Base-by-base conservation (phyloP, 64 coral and sea anemone genomes). In the Orbicella faveolata region DNA sequence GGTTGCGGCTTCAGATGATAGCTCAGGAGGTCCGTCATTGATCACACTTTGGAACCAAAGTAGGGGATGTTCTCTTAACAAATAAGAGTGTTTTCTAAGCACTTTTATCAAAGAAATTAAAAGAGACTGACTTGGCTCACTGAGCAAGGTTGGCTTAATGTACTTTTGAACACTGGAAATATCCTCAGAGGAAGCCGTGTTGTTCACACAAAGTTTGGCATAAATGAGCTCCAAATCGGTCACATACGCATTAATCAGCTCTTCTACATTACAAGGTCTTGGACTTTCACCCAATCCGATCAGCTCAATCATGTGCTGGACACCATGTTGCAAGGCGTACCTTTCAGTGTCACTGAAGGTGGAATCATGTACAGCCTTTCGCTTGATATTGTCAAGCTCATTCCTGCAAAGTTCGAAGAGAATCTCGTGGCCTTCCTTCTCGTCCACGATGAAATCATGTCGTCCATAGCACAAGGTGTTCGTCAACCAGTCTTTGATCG, bases 401-500 rank as follows among this genome's bases (percentile, higher is more conserved):
- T 12, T 9, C 1, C 25, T 18, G 18, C 89, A 90, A 62, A 75
- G 51, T 12, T 76, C 12, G 6, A 35, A 52, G 76, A 90, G 78
- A 21, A 90, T 73, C 18, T 75, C 34, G 16, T 83, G 80, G 16
- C 89, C 89, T 16, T 84, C 34, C 3, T 76, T 85, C 79, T 91
- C 79, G 15, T 73, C 62, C 5, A 59, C 52, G 23, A 8, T 90
- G 30, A 90, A 90, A 12, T 90, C 89, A 73, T 90, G 68, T 15
- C 62, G 26, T 17, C 63, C 34, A 25, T 80, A 78, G 23, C 34
- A n/a, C 5, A 35, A 65, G 26, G 17, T 13, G 11, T 18, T 61
- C 19, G 52, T 90, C 55, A 91, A 84, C 79, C 79, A 90, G 34
- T 90, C 89, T 36, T 83, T 74, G 26, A 90, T 53, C 12, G 89